Conservation (phyloP, 2,888 invertebrate species). For the Nomada flava region DNA sequence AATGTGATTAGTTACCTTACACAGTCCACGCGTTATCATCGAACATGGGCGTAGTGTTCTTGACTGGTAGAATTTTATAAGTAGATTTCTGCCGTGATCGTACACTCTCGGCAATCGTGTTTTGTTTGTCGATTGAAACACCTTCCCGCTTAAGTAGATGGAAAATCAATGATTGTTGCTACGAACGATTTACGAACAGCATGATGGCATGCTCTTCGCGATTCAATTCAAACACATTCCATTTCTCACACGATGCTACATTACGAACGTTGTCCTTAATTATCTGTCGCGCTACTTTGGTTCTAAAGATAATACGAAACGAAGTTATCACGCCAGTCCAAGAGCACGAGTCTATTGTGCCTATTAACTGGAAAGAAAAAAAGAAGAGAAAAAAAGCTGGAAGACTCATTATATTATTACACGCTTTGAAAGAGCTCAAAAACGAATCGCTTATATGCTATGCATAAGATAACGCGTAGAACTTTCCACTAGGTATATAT, state of each 20-base stretch:
- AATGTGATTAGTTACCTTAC: conserved; percentile 74
- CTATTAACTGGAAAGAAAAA: no score
- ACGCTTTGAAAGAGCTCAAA: conserved; percentile 36
- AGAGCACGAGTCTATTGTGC: conserved; percentile 41
- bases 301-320: conserved; percentile 16
- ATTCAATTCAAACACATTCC: conserved; percentile 48
- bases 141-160: neutral
- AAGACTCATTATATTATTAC: conserved; percentile 11
- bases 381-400: neutral
- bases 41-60: conserved; percentile 51
- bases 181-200: neutral
- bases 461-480: conserved; percentile 23
- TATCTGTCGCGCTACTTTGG: neutral
- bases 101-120: neutral
- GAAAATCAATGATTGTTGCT: conserved; percentile 13
- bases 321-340: conserved; percentile 44
- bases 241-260: conserved; percentile 10
- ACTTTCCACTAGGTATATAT: conserved; percentile 20
- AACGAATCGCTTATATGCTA: conserved; percentile 31
- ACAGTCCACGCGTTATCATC: conserved; percentile 62
- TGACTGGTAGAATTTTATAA: conserved; percentile 60
- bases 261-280: neutral
- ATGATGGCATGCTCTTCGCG: neutral
- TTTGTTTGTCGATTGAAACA: conserved; percentile 2
- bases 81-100: conserved; percentile 17